Conservation (phyloP, 2,113 vertebrate genomes). For the Rhinoderma darwinii region DNA sequence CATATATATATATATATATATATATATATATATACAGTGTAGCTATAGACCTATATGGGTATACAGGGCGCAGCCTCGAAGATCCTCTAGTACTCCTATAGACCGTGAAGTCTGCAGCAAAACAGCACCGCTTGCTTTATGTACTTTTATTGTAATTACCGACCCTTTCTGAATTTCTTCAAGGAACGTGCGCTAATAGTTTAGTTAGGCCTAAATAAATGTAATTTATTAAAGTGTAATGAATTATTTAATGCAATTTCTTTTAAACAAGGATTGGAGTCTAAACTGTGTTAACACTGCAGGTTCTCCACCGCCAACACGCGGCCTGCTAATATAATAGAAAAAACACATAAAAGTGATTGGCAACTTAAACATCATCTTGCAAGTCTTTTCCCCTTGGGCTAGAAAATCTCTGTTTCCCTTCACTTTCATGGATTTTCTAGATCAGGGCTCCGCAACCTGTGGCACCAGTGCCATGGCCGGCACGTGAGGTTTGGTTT, state of each 20-base stretch:
- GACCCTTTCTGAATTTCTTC: neutral
- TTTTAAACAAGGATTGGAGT: conserved; percentile 28
- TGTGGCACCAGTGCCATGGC: no score
- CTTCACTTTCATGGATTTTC: no score
- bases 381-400: no score
- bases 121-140: neutral
- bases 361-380: neutral
- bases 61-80: neutral
- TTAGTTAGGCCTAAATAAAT: conserved; percentile 50
- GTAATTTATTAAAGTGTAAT: conserved; percentile 38
- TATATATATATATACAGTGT: neutral
- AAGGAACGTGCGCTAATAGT: conserved; percentile 8
- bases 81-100: neutral
- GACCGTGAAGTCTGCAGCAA: neutral
- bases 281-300: conserved; percentile 25
- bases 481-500: no score
- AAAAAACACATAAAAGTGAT: neutral
- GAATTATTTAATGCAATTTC: conserved; percentile 37
- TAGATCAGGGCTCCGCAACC: no score
- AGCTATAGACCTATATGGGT: neutral
- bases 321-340: neutral
- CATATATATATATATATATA: no score
- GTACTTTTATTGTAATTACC: conserved; percentile 10
- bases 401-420: no score
- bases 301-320: neutral